Percentiles rank a stretch among this genome's conserved stretches.
These are phyloP conservation scores for Sepiola atlantica DNA, from an alignment of 2,888 invertebrate species.

Conservation along the genomic window DNA sequence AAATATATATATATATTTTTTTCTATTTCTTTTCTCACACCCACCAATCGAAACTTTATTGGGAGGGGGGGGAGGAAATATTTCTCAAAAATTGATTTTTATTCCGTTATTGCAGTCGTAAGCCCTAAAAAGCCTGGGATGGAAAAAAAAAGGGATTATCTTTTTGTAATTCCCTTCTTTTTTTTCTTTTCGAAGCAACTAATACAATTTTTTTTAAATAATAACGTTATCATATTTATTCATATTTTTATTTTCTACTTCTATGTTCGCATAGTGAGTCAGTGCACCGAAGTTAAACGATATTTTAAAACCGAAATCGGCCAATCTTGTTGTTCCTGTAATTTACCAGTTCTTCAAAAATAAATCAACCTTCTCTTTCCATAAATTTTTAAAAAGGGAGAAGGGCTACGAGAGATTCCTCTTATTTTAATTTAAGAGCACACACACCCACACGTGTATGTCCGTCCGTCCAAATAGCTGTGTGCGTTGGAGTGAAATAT, in stretches of 20 bases:
- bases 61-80: neutral
- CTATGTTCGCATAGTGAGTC: no score
- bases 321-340: neutral
- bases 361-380: neutral
- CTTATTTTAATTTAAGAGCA: neutral
- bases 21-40: neutral
- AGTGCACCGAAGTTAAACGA: neutral
- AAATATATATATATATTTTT: no score
- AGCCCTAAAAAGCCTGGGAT: neutral
- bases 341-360: neutral
- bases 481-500: neutral
- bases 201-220: no score
- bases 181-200: no score
- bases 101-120: neutral
- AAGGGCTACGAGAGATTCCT: neutral
- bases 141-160: no score
- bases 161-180: neutral
- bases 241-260: no score
- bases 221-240: neutral
- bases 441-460: neutral
- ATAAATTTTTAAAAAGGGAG: no score
- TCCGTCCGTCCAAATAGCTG: neutral
- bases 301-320: neutral
- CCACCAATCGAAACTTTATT: neutral
- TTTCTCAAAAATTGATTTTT: neutral